Conservation (phyloP, 2,888 invertebrate genomes). For the Ferrisia virgata region DNA sequence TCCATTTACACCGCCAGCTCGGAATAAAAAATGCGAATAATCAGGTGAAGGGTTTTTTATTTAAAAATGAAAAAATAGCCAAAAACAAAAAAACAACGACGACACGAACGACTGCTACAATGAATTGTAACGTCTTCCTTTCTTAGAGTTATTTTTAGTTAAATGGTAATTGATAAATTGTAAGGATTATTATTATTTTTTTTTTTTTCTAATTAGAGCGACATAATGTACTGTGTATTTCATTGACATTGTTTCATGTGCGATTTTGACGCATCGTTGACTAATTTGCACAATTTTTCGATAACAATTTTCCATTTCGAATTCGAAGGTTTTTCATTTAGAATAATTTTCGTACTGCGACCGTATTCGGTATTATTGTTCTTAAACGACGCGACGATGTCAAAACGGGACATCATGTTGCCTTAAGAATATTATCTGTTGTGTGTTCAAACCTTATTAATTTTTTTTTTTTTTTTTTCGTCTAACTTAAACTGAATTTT, state of each 20-base stretch:
- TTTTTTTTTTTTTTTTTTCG: not conserved
- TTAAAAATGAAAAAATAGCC: no score
- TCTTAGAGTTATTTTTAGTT: not conserved
- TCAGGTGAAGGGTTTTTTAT: no score
- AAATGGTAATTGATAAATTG: not conserved
- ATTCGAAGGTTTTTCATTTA: not conserved
- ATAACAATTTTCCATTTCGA: not conserved
- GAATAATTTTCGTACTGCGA: not conserved
- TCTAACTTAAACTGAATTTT: not conserved
- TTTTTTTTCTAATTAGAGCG: not conserved
- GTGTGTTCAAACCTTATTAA: slow-evolving; percentile 7
- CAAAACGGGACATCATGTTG: not conserved
- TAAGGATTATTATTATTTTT: not conserved
- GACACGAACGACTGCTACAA: not conserved
- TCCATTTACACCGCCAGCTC: not conserved
- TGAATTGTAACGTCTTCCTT: not conserved
- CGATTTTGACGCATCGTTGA: not conserved
- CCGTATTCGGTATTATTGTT: no score
- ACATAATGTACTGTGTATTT: not conserved
- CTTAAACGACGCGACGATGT: not conserved
- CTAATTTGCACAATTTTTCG: not conserved
- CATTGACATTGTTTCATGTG: not conserved
- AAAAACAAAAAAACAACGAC: no score
- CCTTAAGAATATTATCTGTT: not conserved
- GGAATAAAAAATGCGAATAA: not conserved